A percentile compares a stretch with the other conserved stretches of the same genome.
Conservation (phyloP, 2,888 invertebrate genomes). For the Amblyjoppa fuscipennis region DNA sequence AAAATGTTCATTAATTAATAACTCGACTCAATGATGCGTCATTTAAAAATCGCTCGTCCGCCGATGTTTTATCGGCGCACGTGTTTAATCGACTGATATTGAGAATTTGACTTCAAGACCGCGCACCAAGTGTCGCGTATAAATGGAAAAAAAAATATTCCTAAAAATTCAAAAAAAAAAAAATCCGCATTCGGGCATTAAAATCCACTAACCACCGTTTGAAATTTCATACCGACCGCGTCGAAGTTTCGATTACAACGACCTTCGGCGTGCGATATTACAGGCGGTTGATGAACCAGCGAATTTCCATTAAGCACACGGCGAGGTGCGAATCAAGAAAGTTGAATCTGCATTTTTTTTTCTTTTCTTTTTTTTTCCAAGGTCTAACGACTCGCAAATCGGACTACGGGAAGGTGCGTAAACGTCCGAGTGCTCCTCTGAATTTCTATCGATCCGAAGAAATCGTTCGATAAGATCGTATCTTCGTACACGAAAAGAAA, state of each 20-base stretch:
- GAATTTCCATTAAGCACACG: neutral
- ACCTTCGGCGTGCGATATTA: neutral
- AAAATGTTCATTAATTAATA: neutral
- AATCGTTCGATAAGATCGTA: conserved; percentile 11
- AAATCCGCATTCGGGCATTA: neutral
- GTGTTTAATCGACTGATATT: too few species aligned
- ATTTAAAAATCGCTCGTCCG: neutral
- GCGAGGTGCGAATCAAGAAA: neutral
- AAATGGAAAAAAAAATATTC: neutral
- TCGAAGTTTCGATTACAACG: neutral
- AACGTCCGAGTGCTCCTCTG: neutral
- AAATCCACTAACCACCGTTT: neutral
- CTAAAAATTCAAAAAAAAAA: neutral
- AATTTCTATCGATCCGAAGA: neutral
- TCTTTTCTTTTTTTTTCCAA: conserved; percentile 14
- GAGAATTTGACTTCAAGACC: neutral
- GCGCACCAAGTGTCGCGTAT: neutral
- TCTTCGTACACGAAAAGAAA: neutral
- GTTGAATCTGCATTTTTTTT: conserved; percentile 2
- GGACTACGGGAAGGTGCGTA: neutral
- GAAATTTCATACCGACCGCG: neutral
- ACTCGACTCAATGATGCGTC: neutral
- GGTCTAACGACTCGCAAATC: conserved; percentile 5
- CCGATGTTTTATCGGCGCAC: too few species aligned
- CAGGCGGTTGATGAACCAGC: conserved; percentile 1